These are phyloP conservation scores for Sepiola atlantica DNA, from an alignment of 2,888 invertebrate species.

Conservation along the genomic window DNA sequence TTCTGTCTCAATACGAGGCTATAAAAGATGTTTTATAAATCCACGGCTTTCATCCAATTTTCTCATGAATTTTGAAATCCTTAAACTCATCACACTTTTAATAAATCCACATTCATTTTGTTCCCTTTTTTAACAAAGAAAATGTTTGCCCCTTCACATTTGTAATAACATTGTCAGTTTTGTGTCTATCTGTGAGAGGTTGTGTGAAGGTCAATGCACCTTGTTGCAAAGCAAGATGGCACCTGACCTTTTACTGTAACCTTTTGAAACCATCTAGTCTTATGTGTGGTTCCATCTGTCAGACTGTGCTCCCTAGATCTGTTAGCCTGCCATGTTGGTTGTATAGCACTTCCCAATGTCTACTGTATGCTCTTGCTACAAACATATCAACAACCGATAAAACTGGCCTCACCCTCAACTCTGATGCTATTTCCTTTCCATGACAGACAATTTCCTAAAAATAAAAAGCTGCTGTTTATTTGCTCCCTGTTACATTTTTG, in stretches of 20 bases:
- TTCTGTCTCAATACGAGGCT: neutral
- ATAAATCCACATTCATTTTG: neutral
- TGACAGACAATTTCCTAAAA: neutral
- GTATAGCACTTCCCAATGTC: neutral
- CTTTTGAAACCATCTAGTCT: neutral
- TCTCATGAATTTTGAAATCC: neutral
- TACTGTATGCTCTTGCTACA: slow-evolving; percentile 32
- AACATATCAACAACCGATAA: neutral
- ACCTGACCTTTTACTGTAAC: neutral
- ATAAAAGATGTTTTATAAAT: neutral
- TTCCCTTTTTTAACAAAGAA: neutral
- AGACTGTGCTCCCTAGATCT: neutral
- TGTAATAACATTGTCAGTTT: neutral
- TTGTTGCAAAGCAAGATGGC: neutral
- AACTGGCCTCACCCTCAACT: neutral
- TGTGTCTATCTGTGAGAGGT: neutral
- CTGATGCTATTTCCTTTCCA: neutral
- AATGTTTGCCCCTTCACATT: neutral
- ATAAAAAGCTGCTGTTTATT: neutral
- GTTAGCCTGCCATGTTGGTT: neutral
- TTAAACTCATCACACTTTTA: neutral
- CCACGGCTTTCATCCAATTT: neutral
- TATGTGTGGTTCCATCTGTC: neutral
- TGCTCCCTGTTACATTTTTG: neutral
- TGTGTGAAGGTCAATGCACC: neutral